A percentile compares a stretch with the other conserved stretches of the same genome.
These are phyloP conservation scores for Erebia epiphron DNA, from an alignment of 2,888 invertebrate genomes.

Conservation along the genomic window DNA sequence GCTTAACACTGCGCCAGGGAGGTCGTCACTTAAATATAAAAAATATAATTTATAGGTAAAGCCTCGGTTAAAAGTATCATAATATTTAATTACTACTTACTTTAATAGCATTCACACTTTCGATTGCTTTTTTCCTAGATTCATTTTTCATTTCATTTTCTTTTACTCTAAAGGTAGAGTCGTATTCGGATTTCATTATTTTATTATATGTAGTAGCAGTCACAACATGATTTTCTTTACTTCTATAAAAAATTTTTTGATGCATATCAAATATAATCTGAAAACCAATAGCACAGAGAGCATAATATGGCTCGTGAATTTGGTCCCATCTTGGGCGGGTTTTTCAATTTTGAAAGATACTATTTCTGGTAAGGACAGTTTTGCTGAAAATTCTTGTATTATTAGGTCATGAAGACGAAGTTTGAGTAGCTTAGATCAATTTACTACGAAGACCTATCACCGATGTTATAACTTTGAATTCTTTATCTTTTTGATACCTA, in stretches of 20 bases:
- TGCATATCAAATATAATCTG: constrained; percentile 44
- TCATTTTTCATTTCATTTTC: not conserved
- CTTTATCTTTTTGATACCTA: no score
- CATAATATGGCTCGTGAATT: constrained; percentile 57
- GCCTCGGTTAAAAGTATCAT: not conserved
- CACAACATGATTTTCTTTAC: constrained; percentile 31
- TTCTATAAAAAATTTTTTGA: constrained; percentile 36
- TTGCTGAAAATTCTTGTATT: not conserved
- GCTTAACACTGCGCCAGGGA: no score
- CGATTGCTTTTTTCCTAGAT: constrained; percentile 1
- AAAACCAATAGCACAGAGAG: constrained; percentile 52
- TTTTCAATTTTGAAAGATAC: constrained; percentile 54
- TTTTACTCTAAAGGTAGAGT: not conserved
- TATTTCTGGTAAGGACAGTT: constrained; percentile 45
- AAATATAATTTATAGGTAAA: not conserved
- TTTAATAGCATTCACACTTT: constrained; percentile 11
- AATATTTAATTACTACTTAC: constrained; percentile 9
- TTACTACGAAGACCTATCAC: no score
- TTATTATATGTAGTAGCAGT: not conserved
- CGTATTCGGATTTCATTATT: not conserved
- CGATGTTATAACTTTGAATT: no score
- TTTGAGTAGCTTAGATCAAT: no score
- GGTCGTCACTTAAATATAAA: no score
- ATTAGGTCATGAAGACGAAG: no score
- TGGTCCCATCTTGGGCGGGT: constrained; percentile 54